phyloP scores from a whole-genome alignment of 2,888 invertebrate genomes.

The Diaphora mendica region DNA sequence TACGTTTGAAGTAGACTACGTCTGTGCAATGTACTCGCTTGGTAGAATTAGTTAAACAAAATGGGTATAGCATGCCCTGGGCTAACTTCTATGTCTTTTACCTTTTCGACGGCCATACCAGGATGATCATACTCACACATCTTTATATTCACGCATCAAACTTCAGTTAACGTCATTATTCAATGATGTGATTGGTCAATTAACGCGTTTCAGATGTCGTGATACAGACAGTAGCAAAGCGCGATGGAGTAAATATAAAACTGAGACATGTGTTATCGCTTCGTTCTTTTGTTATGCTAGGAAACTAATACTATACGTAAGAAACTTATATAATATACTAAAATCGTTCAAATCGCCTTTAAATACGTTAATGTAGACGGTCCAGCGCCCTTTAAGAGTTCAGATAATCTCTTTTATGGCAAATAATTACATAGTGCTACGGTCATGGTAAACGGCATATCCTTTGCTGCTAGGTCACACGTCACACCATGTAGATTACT shows the following conservation, averaged over 20 bases:
- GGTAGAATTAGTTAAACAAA: background rate
- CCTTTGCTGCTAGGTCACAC: constrained; percentile 51
- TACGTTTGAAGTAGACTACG: background rate
- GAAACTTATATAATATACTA: too few species aligned
- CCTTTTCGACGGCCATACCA: background rate
- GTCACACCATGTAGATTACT: constrained; percentile 42
- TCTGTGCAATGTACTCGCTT: background rate
- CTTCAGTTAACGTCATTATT: background rate
- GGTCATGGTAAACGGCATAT: constrained; percentile 59
- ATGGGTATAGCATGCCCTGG: background rate
- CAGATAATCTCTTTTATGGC: constrained; percentile 46
- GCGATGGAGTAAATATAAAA: background rate
- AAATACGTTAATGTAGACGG: constrained; percentile 9
- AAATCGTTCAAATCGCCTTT: background rate
- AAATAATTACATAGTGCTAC: constrained; percentile 45
- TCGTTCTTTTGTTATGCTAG: background rate
- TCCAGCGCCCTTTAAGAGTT: constrained; percentile 37
- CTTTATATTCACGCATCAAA: background rate
- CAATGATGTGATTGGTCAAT: background rate
- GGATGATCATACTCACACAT: background rate
- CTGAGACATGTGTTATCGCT: background rate
- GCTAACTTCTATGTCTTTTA: background rate
- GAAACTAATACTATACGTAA: background rate
- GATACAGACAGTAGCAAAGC: background rate
- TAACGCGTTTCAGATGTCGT: background rate